A percentile compares a stretch with the other conserved stretches of the same genome.
phyloP scores from a whole-genome alignment of 2,797 vertebrate species.

The Hydrolagus colliei region DNA sequence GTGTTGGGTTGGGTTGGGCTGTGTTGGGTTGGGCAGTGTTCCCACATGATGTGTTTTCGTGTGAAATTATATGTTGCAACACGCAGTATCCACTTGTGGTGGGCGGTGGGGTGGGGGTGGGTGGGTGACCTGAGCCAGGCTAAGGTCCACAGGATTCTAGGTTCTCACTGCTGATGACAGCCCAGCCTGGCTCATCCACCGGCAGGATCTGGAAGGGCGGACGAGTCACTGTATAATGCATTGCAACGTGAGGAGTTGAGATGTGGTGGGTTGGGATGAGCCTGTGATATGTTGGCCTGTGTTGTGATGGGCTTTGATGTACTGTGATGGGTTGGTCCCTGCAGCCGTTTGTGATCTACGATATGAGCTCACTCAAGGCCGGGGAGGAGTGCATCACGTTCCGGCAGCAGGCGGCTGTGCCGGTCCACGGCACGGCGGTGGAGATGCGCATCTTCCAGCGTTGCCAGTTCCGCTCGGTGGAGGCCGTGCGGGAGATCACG shows the following conservation, averaged over 20 bases:
- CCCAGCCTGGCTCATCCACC: background rate
- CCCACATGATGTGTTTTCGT: too few relatives aligned
- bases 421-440: conserved; percentile 68
- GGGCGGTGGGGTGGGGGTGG: too few relatives aligned
- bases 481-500: conserved; percentile 89
- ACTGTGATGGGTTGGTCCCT: conserved; percentile 35
- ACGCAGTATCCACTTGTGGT: too few relatives aligned
- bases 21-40: too few relatives aligned
- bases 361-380: conserved; percentile 92
- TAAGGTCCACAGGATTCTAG: background rate
- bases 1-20: too few relatives aligned
- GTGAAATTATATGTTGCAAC: too few relatives aligned
- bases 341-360: conserved; percentile 93
- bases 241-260: background rate
- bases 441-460: conserved; percentile 92
- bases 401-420: conserved; percentile 62
- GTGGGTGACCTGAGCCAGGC: background rate
- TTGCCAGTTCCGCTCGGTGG: conserved; percentile 88
- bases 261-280: background rate
- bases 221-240: background rate
- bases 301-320: background rate
- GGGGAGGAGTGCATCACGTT: conserved; percentile 89
- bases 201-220: background rate
- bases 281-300: background rate
- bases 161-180: background rate